Evolutionary conservation across 35 echinoderm and acorn worm species (phyloP).

Genomic region (Chiridota heheva): DNA sequence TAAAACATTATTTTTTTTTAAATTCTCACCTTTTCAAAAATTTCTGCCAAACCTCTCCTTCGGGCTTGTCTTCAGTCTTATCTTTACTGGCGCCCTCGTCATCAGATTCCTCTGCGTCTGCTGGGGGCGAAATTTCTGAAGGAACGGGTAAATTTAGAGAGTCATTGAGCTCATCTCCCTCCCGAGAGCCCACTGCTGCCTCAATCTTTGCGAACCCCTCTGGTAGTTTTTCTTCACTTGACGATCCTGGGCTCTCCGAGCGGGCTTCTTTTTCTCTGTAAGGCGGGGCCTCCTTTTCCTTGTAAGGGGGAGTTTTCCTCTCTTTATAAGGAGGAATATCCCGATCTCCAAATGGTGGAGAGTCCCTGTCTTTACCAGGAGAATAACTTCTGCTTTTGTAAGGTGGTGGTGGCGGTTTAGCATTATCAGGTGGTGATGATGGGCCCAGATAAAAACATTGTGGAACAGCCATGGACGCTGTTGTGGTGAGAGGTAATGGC

Average conservation of each 20-base stretch:
- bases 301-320: slow-evolving; percentile 11
- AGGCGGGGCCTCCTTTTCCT: not conserved
- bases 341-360: slow-evolving; percentile 21
- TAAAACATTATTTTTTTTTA: too few relatives aligned
- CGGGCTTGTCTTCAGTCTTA: slow-evolving; percentile 45
- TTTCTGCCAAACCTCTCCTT: slow-evolving; percentile 88
- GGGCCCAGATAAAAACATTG: too few relatives aligned
- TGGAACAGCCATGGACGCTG: slow-evolving; percentile 4
- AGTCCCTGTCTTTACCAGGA: slow-evolving; percentile 7
- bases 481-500: slow-evolving; percentile 27
- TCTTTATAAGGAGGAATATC: slow-evolving; percentile 40
- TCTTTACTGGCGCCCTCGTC: slow-evolving; percentile 4
- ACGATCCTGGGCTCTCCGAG: too few relatives aligned
- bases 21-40: slow-evolving; percentile 80
- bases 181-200: slow-evolving; percentile 10
- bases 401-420: not conserved
- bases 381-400: not conserved
- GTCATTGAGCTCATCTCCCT: slow-evolving; percentile 72
- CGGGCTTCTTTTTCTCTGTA: not conserved
- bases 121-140: slow-evolving; percentile 72
- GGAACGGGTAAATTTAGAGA: slow-evolving; percentile 89
- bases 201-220: slow-evolving; percentile 73
- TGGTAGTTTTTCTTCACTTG: slow-evolving; percentile 36
- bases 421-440: not conserved
- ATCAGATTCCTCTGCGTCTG: slow-evolving; percentile 3